Evolutionary conservation across 2,113 vertebrate genomes (phyloP).

Genomic region (Melanocharis versteri): DNA sequence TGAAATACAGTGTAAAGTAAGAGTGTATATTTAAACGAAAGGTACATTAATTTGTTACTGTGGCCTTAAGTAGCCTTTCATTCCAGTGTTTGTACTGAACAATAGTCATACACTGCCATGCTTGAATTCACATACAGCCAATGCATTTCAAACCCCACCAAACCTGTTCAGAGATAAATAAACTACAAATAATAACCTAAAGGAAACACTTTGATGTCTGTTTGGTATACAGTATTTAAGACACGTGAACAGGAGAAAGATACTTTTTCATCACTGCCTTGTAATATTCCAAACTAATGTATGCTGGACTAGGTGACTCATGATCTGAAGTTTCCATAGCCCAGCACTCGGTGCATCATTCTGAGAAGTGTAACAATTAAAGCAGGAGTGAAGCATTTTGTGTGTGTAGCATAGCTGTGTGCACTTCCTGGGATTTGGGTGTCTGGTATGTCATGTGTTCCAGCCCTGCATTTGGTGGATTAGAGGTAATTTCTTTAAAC

Average conservation of each 20-base stretch:
- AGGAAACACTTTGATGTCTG: conserved; percentile 51
- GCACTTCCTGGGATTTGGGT: not conserved
- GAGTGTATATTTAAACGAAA: not conserved
- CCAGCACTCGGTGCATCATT: not conserved
- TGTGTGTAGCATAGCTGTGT: not conserved
- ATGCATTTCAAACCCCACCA: conserved; percentile 17
- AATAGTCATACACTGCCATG: not conserved
- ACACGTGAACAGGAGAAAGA: conserved; percentile 41
- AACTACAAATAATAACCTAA: conserved; percentile 51
- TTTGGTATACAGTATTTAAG: conserved; percentile 19
- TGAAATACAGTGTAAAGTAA: not conserved
- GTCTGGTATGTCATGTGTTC: not conserved
- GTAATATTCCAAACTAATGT: conserved; percentile 34
- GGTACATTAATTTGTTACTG: not conserved
- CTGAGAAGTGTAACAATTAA: not conserved
- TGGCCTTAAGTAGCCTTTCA: not conserved
- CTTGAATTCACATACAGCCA: not conserved
- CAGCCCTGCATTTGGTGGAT: conserved; percentile 2
- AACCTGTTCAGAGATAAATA: conserved; percentile 56
- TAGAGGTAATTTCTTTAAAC: conserved; percentile 33
- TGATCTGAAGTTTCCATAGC: not conserved
- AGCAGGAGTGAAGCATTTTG: conserved; percentile 3
- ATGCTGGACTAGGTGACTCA: conserved; percentile 29
- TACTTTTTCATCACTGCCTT: conserved; percentile 25
- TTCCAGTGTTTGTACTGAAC: not conserved